Conservation (phyloP, 2,113 vertebrate species). For the Prionailurus bengalensis region DNA sequence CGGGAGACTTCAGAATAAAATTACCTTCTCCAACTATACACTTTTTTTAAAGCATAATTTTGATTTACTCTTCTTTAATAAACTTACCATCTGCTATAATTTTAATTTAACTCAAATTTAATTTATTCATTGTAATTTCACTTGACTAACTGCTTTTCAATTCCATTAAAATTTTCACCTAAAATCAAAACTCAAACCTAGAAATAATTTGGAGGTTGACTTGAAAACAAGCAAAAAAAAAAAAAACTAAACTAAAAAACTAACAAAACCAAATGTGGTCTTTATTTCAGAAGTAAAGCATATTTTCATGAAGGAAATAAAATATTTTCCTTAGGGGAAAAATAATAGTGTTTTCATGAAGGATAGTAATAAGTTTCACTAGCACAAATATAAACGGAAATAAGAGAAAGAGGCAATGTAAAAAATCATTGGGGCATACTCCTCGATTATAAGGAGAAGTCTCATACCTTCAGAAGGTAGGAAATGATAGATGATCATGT, state of each 20-base stretch:
- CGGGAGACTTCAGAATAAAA: background rate
- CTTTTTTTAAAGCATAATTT: background rate
- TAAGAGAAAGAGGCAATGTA: background rate
- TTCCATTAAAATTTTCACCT: conserved; percentile 62
- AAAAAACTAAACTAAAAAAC: background rate
- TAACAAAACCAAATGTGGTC: background rate
- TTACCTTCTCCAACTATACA: background rate
- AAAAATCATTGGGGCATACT: background rate
- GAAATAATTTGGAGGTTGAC: conserved; percentile 5
- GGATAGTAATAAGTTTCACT: background rate
- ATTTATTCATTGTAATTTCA: conserved; percentile 52
- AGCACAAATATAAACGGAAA: conserved; percentile 41
- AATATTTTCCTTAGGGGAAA: conserved; percentile 18
- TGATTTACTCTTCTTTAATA: background rate
- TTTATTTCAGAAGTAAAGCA: conserved; percentile 16
- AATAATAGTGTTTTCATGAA: conserved; percentile 11
- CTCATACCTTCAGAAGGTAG: background rate
- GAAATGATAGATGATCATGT: background rate
- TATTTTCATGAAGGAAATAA: conserved; percentile 39
- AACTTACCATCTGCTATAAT: background rate
- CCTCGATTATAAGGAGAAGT: background rate
- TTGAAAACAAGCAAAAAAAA: conserved; percentile 29
- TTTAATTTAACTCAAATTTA: background rate
- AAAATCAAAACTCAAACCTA: background rate
- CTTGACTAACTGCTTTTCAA: conserved; percentile 4